phyloP scores from a whole-genome alignment of 2,888 invertebrate genomes.

The Saturnia japonica region DNA sequence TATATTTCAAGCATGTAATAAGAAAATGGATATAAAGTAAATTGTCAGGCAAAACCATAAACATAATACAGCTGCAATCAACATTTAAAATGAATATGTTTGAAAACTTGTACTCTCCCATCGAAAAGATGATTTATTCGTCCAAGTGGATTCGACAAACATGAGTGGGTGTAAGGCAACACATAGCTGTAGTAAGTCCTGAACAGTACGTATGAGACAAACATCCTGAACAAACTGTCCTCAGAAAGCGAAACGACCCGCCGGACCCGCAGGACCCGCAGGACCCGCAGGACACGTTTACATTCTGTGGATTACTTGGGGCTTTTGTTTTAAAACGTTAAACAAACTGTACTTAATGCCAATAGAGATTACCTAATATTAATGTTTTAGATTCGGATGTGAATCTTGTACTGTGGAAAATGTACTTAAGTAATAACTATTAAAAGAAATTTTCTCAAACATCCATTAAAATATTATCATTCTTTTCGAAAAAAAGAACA shows the following conservation, averaged over 20 bases:
- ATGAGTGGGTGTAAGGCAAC: slow-evolving; percentile 40
- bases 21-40: background rate
- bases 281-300: background rate
- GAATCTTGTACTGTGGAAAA: background rate
- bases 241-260: slow-evolving; percentile 4
- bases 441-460: too few relatives aligned
- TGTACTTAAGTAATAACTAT: too few relatives aligned
- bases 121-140: slow-evolving; percentile 25
- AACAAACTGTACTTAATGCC: background rate
- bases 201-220: slow-evolving; percentile 31
- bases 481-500: too few relatives aligned
- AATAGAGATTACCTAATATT: background rate
- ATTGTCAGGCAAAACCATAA: background rate
- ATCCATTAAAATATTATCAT: too few relatives aligned
- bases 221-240: slow-evolving; percentile 52
- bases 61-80: background rate
- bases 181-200: slow-evolving; percentile 32
- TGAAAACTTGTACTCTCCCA: background rate
- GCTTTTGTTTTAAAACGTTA: slow-evolving; percentile 3
- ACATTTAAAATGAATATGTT: background rate
- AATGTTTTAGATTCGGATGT: background rate
- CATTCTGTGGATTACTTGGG: slow-evolving; percentile 1
- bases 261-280: too few relatives aligned
- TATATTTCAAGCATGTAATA: too few relatives aligned
- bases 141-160: slow-evolving; percentile 38